Percentiles rank a stretch among this genome's conserved stretches.
These are phyloP conservation scores for Pecten maximus DNA, from an alignment of 2,888 invertebrate genomes.

Conservation along the genomic window DNA sequence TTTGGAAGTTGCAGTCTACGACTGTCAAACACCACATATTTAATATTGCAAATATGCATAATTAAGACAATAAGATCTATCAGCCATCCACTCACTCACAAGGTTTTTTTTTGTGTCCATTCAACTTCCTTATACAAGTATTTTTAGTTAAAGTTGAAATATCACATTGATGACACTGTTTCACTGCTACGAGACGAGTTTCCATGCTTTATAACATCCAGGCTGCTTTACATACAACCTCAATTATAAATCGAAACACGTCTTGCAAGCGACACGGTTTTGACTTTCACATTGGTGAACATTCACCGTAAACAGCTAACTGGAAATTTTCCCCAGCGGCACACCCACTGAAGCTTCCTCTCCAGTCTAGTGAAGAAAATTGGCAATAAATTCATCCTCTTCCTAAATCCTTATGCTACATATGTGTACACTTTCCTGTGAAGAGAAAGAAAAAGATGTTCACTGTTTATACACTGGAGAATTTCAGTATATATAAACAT, in stretches of 20 bases:
- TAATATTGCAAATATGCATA: slow-evolving; percentile 25
- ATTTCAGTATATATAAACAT: no score
- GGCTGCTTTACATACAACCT: neutral
- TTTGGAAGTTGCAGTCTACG: neutral
- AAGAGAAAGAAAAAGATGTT: slow-evolving; percentile 73
- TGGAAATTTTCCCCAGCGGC: neutral
- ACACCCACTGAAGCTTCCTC: neutral
- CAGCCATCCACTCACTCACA: neutral
- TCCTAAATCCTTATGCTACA: slow-evolving; percentile 87
- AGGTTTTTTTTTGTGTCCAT: neutral
- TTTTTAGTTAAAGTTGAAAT: neutral
- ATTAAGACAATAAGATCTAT: neutral
- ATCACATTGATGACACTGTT: neutral
- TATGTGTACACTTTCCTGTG: slow-evolving; percentile 95
- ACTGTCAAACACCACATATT: neutral
- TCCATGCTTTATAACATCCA: neutral
- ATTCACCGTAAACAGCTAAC: neutral
- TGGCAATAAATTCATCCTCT: neutral
- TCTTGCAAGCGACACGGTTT: neutral
- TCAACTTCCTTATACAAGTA: neutral
- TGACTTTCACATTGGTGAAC: neutral
- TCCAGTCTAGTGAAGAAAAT: neutral
- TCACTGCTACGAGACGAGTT: neutral
- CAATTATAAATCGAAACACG: neutral
- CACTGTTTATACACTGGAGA: no score